Percentiles rank a stretch among this genome's conserved stretches.
Conservation (phyloP, 2,797 vertebrate species). For the Chelonia mydas region DNA sequence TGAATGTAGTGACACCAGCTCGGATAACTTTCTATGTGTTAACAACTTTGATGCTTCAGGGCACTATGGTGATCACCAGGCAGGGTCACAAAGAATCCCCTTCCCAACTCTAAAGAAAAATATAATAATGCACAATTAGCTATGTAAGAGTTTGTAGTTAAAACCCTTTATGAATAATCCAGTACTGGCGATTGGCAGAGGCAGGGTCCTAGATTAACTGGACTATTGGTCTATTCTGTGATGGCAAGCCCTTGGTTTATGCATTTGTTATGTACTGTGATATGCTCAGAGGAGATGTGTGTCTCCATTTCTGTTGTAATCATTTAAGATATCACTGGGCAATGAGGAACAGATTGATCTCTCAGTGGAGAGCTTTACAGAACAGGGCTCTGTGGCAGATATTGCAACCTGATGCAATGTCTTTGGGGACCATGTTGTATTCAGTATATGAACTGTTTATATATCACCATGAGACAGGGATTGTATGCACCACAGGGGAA, state of each 20-base stretch:
- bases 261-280: neutral
- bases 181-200: neutral
- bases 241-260: neutral
- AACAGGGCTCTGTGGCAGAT: neutral
- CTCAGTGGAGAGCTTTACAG: neutral
- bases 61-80: neutral
- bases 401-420: neutral
- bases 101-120: neutral
- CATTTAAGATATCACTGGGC: neutral
- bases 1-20: neutral
- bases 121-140: neutral
- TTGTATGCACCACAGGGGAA: neutral
- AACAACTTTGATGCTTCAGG: neutral
- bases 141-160: neutral
- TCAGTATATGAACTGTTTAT: neutral
- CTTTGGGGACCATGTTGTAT: neutral
- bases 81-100: neutral
- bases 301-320: neutral
- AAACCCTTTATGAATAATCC: neutral
- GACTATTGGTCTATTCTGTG: neutral
- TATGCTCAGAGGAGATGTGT: neutral
- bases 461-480: neutral
- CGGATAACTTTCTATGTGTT: neutral
- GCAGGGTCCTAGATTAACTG: neutral
- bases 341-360: neutral